These are phyloP conservation scores for Kryptolebias ocellatus DNA, from an alignment of 2,797 vertebrate species.

Conservation along the genomic window DNA sequence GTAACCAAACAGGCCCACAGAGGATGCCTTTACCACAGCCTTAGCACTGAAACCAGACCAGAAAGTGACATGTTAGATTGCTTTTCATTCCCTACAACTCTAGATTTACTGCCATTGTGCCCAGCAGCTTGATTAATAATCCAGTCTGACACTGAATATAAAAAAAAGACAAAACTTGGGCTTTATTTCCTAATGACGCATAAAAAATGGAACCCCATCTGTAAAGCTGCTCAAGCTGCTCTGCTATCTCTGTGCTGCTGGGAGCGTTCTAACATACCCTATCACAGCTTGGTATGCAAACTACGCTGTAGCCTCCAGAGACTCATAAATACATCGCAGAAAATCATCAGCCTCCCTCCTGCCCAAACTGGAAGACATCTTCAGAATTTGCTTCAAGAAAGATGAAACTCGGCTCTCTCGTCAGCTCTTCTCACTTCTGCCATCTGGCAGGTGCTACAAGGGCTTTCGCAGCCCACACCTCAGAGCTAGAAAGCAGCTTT, in stretches of 20 bases:
- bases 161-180: background rate
- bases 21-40: no score
- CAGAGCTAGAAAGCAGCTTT: conserved; percentile 1
- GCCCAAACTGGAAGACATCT: conserved; percentile 4
- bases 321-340: conserved; percentile 6
- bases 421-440: conserved; percentile 6
- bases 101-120: no score
- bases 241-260: background rate
- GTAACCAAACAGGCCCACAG: no score
- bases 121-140: background rate
- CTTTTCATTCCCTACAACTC: no score
- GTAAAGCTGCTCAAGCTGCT: conserved; percentile 3
- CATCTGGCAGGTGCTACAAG: conserved; percentile 10
- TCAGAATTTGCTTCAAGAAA: conserved; percentile 2
- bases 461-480: conserved; percentile 17
- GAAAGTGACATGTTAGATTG: no score
- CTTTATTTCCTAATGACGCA: background rate
- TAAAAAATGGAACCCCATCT: background rate
- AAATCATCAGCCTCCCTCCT: background rate
- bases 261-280: background rate
- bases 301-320: conserved; percentile 4
- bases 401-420: conserved; percentile 1
- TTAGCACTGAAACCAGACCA: background rate
- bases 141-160: background rate
- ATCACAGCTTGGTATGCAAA: conserved; percentile 3